A percentile compares a stretch with the other conserved stretches of the same genome.
Conservation (phyloP, 92 coral and sea anemone species). For the Epizoanthus scotinus region DNA sequence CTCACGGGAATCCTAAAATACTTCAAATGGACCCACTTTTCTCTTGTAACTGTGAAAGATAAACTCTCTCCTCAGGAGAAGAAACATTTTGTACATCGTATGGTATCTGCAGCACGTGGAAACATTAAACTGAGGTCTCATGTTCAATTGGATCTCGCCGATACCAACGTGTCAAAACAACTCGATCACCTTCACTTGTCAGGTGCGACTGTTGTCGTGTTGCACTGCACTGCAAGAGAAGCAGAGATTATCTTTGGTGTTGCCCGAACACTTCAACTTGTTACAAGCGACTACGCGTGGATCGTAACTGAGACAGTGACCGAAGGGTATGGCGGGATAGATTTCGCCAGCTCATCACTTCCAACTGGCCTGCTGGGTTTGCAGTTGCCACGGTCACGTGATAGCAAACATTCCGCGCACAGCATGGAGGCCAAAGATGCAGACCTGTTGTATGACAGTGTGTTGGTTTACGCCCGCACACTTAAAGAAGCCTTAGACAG, state of each 20-base stretch:
- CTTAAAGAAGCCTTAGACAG: not conserved
- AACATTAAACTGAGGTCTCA: constrained; percentile 5
- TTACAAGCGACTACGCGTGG: constrained; percentile 41
- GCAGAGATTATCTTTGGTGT: constrained; percentile 10
- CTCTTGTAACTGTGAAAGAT: constrained; percentile 7
- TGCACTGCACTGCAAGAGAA: constrained; percentile 22
- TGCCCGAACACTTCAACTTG: constrained; percentile 23
- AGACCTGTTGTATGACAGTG: not conserved
- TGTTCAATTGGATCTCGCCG: not conserved
- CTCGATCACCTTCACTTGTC: constrained; percentile 21
- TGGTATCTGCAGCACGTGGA: not conserved
- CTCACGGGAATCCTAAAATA: constrained; percentile 22
- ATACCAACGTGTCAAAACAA: constrained; percentile 14
- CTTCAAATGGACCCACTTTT: constrained; percentile 36
- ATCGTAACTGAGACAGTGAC: constrained; percentile 37
- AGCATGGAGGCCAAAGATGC: too few relatives aligned
- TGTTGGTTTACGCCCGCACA: constrained; percentile 13
- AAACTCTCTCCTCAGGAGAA: not conserved
- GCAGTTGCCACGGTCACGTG: constrained; percentile 23
- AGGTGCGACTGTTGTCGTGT: constrained; percentile 19
- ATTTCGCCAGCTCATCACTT: not conserved
- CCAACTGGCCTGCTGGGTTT: constrained; percentile 50
- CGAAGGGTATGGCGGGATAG: constrained; percentile 28
- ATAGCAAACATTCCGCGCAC: not conserved
- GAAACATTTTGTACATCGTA: constrained; percentile 12